Percentiles rank a stretch among this genome's conserved stretches.
Conservation (phyloP, 2,888 invertebrate species). For the Siphonodentalium dalli region DNA sequence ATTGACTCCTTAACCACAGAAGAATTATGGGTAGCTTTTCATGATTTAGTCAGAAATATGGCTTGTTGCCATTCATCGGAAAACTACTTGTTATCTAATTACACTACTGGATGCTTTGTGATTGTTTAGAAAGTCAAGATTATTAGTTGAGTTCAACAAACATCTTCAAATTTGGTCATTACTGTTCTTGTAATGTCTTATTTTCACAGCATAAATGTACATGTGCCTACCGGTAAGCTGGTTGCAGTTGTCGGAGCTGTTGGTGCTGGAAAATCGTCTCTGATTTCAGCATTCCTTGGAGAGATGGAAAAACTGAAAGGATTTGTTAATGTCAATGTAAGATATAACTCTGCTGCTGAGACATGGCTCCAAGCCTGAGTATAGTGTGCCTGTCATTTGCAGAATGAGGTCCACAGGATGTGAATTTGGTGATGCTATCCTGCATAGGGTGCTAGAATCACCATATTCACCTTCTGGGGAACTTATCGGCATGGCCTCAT, state of each 20-base stretch:
- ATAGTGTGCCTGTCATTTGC: too few species aligned
- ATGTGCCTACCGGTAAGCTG: constrained; percentile 48
- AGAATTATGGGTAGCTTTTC: too few species aligned
- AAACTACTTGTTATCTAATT: too few species aligned
- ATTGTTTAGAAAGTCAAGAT: background rate
- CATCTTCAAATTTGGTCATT: background rate
- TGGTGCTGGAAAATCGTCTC: constrained; percentile 60
- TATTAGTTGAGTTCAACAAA: background rate
- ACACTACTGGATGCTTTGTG: background rate
- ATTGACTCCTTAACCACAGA: too few species aligned
- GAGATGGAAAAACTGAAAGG: constrained; percentile 60
- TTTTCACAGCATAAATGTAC: constrained; percentile 41
- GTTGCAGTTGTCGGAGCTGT: constrained; percentile 60
- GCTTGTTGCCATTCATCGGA: too few species aligned
- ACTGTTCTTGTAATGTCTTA: background rate
- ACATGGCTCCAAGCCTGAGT: too few species aligned
- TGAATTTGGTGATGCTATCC: too few species aligned
- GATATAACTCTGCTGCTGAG: background rate
- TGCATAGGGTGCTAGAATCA: too few species aligned
- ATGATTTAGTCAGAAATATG: too few species aligned
- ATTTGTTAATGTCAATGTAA: constrained; percentile 45
- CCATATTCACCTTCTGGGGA: too few species aligned
- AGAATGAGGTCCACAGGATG: too few species aligned
- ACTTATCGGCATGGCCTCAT: too few species aligned
- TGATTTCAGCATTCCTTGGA: constrained; percentile 59